Conservation (phyloP, 2,888 invertebrate genomes). For the Tenthredo mesomela region DNA sequence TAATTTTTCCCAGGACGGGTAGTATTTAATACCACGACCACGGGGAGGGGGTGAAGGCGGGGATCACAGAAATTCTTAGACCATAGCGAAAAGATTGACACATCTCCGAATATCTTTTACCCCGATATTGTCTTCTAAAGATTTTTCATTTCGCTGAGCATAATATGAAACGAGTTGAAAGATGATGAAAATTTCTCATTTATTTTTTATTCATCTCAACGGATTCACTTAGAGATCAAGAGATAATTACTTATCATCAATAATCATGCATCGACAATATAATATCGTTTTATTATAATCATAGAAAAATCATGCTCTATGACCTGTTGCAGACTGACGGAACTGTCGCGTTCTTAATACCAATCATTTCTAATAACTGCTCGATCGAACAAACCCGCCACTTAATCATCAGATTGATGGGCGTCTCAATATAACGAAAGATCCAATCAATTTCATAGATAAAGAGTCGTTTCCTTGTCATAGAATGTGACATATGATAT, state of each 20-base stretch:
- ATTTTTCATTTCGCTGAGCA: background rate
- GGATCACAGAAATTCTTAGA: background rate
- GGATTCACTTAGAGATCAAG: background rate
- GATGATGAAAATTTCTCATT: background rate
- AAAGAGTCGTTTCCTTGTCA: background rate
- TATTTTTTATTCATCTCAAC: background rate
- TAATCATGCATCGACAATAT: background rate
- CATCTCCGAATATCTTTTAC: background rate
- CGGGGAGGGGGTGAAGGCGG: background rate
- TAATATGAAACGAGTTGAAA: background rate
- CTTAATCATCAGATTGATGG: background rate
- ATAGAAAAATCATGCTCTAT: background rate
- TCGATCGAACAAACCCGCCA: slow-evolving; percentile 12
- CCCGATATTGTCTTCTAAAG: background rate
- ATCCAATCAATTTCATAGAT: background rate
- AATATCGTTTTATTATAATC: slow-evolving; percentile 24
- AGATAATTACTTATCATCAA: background rate
- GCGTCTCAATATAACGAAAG: too few species aligned
- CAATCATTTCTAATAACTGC: slow-evolving; percentile 32
- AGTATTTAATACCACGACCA: slow-evolving; percentile 37
- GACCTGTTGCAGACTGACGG: background rate
- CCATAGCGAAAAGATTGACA: background rate
- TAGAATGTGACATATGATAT: background rate
- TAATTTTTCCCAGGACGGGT: slow-evolving; percentile 53
- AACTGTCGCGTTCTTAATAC: slow-evolving; percentile 13